Percentiles rank a stretch among this genome's conserved stretches.
Evolutionary conservation across 2,888 invertebrate genomes (phyloP).

Genomic region (Rhaphigaster nebulosa): DNA sequence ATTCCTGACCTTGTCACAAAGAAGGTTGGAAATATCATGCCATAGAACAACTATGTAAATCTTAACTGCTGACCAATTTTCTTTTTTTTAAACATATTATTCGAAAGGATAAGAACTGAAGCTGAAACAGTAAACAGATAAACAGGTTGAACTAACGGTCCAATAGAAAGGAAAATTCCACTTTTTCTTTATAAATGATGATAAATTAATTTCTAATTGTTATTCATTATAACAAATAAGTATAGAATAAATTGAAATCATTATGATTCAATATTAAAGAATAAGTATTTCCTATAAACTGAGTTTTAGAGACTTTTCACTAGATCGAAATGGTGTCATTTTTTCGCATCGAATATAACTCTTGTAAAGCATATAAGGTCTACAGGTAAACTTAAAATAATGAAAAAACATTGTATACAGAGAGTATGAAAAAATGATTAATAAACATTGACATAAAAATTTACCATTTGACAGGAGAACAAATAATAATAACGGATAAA

Average conservation of each 20-base stretch:
- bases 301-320: too few species aligned
- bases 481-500: too few species aligned
- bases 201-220: background rate
- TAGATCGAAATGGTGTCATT: too few species aligned
- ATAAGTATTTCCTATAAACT: background rate
- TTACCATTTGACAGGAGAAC: too few species aligned
- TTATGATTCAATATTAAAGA: background rate
- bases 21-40: background rate
- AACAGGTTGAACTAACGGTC: constrained; percentile 25
- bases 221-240: background rate
- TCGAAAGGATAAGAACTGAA: background rate
- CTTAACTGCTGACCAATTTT: background rate
- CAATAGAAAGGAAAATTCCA: background rate
- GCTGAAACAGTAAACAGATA: background rate
- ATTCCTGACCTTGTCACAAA: background rate
- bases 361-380: too few species aligned
- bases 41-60: background rate
- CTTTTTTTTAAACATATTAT: background rate
- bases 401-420: too few species aligned
- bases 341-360: too few species aligned
- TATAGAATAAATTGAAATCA: background rate
- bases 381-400: too few species aligned
- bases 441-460: too few species aligned
- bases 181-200: background rate
- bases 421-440: too few species aligned